A percentile compares a stretch with the other conserved stretches of the same genome.
These are phyloP conservation scores for Heliconius melpomene DNA, from an alignment of 1,140 invertebrate species.

Conservation along the genomic window DNA sequence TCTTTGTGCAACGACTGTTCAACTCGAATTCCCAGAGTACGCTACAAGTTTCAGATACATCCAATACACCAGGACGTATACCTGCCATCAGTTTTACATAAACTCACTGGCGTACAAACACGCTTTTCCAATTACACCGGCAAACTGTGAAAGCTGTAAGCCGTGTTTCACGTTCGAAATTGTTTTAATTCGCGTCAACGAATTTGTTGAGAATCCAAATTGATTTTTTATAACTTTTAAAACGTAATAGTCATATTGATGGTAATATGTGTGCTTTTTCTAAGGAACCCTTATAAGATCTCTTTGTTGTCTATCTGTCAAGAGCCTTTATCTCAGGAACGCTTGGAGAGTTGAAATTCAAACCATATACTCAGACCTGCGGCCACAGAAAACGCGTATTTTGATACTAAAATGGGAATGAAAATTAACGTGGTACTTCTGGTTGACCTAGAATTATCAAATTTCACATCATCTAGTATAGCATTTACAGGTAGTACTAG, in stretches of 20 bases:
- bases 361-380: too few species aligned
- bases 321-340: too few species aligned
- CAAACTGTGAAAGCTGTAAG: constrained; percentile 32
- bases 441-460: too few species aligned
- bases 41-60: neutral
- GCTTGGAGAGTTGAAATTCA: too few species aligned
- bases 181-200: constrained; percentile 36
- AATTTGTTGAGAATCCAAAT: constrained; percentile 20
- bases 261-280: neutral
- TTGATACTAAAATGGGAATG: too few species aligned
- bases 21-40: neutral
- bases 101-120: constrained; percentile 32
- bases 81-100: constrained; percentile 23
- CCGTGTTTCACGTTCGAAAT: constrained; percentile 38
- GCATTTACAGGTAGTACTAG: too few species aligned
- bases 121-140: constrained; percentile 39
- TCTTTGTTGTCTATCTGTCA: too few species aligned
- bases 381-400: too few species aligned
- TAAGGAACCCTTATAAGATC: too few species aligned
- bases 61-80: constrained; percentile 1
- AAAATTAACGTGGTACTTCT: too few species aligned
- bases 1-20: too few species aligned
- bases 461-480: too few species aligned
- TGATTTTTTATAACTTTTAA: constrained; percentile 14
- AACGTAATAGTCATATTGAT: neutral